Base-by-base conservation (phyloP, 2,113 vertebrate species). In the Psittacula cyanocephala region DNA sequence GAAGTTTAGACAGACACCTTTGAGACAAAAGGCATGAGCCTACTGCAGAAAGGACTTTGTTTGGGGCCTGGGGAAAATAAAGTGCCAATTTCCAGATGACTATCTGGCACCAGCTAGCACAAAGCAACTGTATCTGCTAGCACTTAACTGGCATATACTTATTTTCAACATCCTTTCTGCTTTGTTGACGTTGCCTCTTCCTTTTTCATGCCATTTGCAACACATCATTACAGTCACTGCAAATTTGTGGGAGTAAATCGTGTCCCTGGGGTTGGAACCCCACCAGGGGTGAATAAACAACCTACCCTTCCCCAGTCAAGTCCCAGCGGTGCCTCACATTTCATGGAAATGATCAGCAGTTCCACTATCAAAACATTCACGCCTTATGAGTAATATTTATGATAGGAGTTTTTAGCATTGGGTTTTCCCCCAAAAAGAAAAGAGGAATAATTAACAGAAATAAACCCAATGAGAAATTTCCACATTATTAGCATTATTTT, bases 311-410 rank as follows among this genome's bases (percentile, higher is more conserved):
- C 83, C 41, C 77, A 84, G 44, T 7, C 17, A 93, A 95, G 92
- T 95, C 88, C 90, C 94, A 91, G 55, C 29, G 43, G 80, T 69
- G 94, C 93, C 88, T 95, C 80, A 83, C 88, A 96, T 95, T 97
- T 97, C 94, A 96, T 91, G 95, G 97, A 96, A 96, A 91, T 82
- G 86, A 96, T 91, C 92, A 95, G 63, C 81, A 88, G 64, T 82
- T 88, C 86, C 68, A 78, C 88, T 97, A 95, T 78, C 93, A 96
- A 97, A 96, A 97, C 91, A 97, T 94, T 97, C 93, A 97, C 17
- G 39, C 80, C 90, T 95, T 89, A 88, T 96, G 95, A 97, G 87
- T 94, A 97, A 96, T 96, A 97, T 95, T 97, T 97, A 96, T 53
- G 89, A 94, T 64, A 91, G 94, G 91, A 97, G 53, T 15, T 84